Evolutionary conservation across 2,797 vertebrate species (phyloP), one percentile per base, ranked within the genome.

Genomic region (Sebastes cheni): DNA sequence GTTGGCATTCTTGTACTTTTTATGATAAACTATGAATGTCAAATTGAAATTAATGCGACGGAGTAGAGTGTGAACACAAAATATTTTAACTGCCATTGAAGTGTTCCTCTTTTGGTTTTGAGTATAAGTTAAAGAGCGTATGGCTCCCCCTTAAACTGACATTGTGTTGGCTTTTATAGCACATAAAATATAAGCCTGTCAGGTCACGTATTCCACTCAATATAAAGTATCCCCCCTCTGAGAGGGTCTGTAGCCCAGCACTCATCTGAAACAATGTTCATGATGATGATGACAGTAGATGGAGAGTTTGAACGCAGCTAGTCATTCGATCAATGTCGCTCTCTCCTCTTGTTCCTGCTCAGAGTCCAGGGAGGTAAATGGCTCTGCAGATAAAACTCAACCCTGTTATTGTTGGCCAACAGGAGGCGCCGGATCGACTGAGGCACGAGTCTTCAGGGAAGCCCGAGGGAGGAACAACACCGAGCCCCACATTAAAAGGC

Each of bases 401-500:
- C 96, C 96, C 94, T 97, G 96, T 98, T 98, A 96, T 97, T 98
- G 96, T 98, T 98, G 97, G 96, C 97, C 98, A 97, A 97, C 97
- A 99, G 98, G 98, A 96, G 98, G 99, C 79, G 96, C 97, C 95
- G 98, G 98, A 92, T 97, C 98, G 89, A 96, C 97, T 52, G 99
- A 99, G 94, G 98, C 99, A 0, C 96, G 99, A 76, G 98, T 99
- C 88, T 99, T 98, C 96, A 96, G 99, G 95, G 99, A 99, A 91
- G 93, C 98, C 27, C 94, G 99, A 71, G 98, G 99, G 87, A 95
- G 99, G 60, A 98, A 97, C 95, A 99, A 90, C 95, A 99, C 97
- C 6, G 99, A 99, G 93, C 99, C 99, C 9, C 98, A 99, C 96
- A 99, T 99, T 96, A 99, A 99, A 90, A 95, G 98, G 94, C 98